Conservation (phyloP, 2,888 invertebrate genomes). For the Melolontha melolontha region DNA sequence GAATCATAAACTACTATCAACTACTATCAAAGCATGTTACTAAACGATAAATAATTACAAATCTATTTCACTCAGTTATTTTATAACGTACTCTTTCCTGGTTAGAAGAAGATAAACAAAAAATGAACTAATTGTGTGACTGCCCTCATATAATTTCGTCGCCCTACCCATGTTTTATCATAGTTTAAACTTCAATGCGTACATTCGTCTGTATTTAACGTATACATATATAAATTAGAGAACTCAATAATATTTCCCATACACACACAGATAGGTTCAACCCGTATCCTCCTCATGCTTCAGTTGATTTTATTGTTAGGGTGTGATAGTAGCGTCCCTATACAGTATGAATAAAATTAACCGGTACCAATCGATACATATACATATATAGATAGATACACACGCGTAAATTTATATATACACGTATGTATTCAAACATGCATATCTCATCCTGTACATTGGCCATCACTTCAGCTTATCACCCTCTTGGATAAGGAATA, state of each 20-base stretch:
- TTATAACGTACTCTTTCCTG: no score
- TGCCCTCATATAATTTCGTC: slow-evolving; percentile 20
- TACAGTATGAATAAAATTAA: slow-evolving; percentile 4
- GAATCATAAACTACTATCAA: no score
- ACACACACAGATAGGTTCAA: slow-evolving; percentile 9
- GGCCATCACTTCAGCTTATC: slow-evolving; percentile 7
- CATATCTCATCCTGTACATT: background rate
- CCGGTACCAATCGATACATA: slow-evolving; percentile 4
- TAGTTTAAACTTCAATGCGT: background rate
- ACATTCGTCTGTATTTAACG: background rate
- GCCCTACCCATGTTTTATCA: slow-evolving; percentile 18
- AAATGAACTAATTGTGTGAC: slow-evolving; percentile 14
- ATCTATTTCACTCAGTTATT: no score
- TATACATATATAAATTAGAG: slow-evolving; percentile 13
- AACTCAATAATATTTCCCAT: slow-evolving; percentile 26
- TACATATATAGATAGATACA: background rate
- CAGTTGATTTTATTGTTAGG: slow-evolving; percentile 43
- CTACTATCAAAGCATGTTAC: no score
- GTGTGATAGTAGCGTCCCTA: slow-evolving; percentile 35
- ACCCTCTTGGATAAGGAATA: slow-evolving; percentile 11
- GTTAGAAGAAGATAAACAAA: slow-evolving; percentile 3
- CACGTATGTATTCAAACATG: background rate
- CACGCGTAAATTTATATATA: no score
- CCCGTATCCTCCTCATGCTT: slow-evolving; percentile 44
- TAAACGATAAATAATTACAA: no score